Evolutionary conservation across 2,797 vertebrate species (phyloP), one percentile per base, ranked within the genome.

Genomic region (Ispidina lecontei): DNA sequence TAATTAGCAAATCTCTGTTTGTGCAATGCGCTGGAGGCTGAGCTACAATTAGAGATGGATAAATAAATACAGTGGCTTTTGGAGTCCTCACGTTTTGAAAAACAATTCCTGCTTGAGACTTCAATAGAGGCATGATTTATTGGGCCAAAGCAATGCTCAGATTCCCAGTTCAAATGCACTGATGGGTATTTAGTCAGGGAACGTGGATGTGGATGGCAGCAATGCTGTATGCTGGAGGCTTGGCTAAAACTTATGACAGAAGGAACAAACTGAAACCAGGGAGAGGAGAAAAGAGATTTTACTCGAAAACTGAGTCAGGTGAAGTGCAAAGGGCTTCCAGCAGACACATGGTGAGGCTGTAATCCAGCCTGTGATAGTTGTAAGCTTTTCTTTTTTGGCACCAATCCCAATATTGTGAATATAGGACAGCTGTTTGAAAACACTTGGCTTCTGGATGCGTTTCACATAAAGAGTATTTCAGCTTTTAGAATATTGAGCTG

Each of bases 1-100:
- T 90, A 93, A 96, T 95, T 94, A 94, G 85, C 20, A 12, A n/a
- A 64, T 87, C 81, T 84, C 64, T 84, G 35, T 29, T 29, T 62
- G 81, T 46, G 74, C 81, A 74, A 49, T n/a, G 23, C 0, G 59
- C 90, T 94, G 77, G 77, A 79, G 93, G 88, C 35, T 33, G 68
- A 90, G 63, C 55, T 83, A 25, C 93, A 69, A 4, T 60, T 73
- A 78, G 54, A 69, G 85, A 31, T 44, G 62, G 74, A 33, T 89
- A 92, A 91, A 93, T 56, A 89, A 91, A 93, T 56, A 89, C 22
- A 7, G 47, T 65, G 47, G 15, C 1, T 3, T 75, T 93, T 6
- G 21, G 43, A 77, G 56, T 44, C 62, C 25, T 90, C 35, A 22
- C 3, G 1, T 87, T 93, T 70, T 60, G 15, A 47, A 73, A 70